Evolutionary conservation across 2,888 invertebrate genomes (phyloP), one percentile per base, ranked within the genome.

Genomic region (Apomyelois bistriatella): DNA sequence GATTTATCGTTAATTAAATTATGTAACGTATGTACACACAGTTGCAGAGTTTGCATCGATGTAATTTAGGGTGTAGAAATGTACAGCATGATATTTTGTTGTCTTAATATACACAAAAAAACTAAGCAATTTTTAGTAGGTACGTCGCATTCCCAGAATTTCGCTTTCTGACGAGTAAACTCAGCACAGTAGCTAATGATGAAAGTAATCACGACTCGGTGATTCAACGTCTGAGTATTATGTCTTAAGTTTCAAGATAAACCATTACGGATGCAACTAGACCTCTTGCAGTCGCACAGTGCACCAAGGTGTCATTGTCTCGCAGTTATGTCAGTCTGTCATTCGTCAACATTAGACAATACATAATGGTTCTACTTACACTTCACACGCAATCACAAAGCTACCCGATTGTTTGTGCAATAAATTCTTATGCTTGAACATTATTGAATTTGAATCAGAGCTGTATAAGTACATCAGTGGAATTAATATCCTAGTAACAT

Each of bases 241-340:
- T 10, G 16, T 40, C 15, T 38, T n/a, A 40, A 12, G 42, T 51
- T 41, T 5, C 32, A 28, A 15, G 32, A 54, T 54, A 22, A 28
- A 40, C 52, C 48, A 54, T 53, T 56, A 53, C 58, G 53, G 54
- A 59, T 60, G 56, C 57, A 56, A 59, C 50, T 56, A 56, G 53
- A 57, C 52, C 43, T 53, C 48, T 53, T 47, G 42, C 48, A 38
- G 48, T 47, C 48, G 49, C 56, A 54, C 55, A 55, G 57, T 58
- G 57, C 62, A 58, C 53, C 53, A 1, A 12, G 41, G 57, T 66
- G 61, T 62, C 66, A 68, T 70, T 68, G 66, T 71, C 61, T 64
- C 47, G 51, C 56, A 50, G 56, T 63, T 54, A 59, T 58, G 57
- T 59, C 51, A 52, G 35, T 15, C 42, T 52, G 47, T 53, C 53